Evolutionary conservation across 2,888 invertebrate genomes (phyloP), one percentile per base, ranked within the genome.

Genomic region (Nomada flava): DNA sequence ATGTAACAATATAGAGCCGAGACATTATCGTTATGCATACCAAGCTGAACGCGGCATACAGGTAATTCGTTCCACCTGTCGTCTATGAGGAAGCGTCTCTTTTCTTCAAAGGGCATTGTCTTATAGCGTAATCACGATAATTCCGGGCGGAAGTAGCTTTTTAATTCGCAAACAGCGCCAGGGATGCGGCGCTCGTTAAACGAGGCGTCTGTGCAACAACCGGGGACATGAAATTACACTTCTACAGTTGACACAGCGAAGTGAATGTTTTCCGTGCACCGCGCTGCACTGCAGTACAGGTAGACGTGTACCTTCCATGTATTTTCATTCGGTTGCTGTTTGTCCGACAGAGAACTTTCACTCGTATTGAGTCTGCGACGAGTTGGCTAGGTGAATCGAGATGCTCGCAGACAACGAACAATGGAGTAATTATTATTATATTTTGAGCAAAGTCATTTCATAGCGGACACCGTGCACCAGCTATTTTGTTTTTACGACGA

Each of bases 331-430:
- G 18, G 18, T 47, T 60, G 47, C 52, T 50, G 60, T 20, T 74
- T 63, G 68, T 59, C 69, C 59, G 65, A 29, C 52, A 42, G 52
- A 4, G 64, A 23, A 87, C 86, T 87, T 87, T 87, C 86, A 83
- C 86, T 83, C 55, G 63, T 71, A 81, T 76, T 73, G 60, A 80
- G 64, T 47, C 55, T 44, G 65, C 50, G 77, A 79, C 65, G 65
- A 82, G 78, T 29, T 65, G 62, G 20, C n/a, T 55, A 53, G 62
- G 55, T 63, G 64, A 71, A 68, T 52, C 64, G 64, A 57, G 68
- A 36, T 73, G 63, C 47, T 75, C 52, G 52, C 23, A 63, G 57
- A 78, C 59, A 55, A 71, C 65, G 55, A 76, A 76, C 26, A 42
- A 55, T 20, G 44, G 68, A 72, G 69, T 82, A 76, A 77, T 75